Base-by-base conservation (phyloP, 2,888 invertebrate genomes). In the Galerucella nymphaeae region DNA sequence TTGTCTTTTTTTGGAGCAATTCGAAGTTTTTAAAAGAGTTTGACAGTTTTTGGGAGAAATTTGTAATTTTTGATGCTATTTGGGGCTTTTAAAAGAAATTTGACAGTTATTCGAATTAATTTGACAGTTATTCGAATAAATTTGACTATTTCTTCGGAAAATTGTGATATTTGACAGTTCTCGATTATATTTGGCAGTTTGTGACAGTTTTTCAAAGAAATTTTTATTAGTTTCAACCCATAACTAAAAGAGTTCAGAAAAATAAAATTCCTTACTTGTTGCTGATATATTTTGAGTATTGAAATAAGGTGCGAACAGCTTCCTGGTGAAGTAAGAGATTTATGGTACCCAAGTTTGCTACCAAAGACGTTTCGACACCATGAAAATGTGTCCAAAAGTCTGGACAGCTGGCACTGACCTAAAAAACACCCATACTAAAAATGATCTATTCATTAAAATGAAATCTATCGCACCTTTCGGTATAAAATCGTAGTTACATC, bases 321-420 rank as follows among this genome's bases (percentile, higher is more conserved):
- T 92, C 91, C 72, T 93, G 91, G 83, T 95, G 94, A 65, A 94
- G 89, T 48, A 92, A 87, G n/a, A 94, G 80, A 58, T 91, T 87
- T 5, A 92, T 80, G 41, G 89, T 88, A 55, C 90, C 91, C 64
- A 93, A 87, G 83, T 94, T 93, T 0, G 93, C 87, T 57, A 94
- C 92, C 65, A 94, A 84, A 0, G 93, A 92, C 75, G 93, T 93
- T 84, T 95, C 94, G 57, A 94, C 93, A 81, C 91, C 93, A 83
- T 93, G 93, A 84, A 95, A 96, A 82, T 93, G 92, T 0, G 91
- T 90, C 82, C 92, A 91, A 86, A 95, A 95, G 84, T 96, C 95
- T 0, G 95, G 94, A 84, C 95, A 95, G 80, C 92, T 91, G 0
- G 94, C 93, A 61, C 91, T 90, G 0, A 95, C 94, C 94, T 94